Percentiles rank a stretch among this genome's conserved stretches.
These are phyloP conservation scores for Dyspetes luteomarginatus DNA, from an alignment of 2,888 invertebrate species.

Conservation along the genomic window DNA sequence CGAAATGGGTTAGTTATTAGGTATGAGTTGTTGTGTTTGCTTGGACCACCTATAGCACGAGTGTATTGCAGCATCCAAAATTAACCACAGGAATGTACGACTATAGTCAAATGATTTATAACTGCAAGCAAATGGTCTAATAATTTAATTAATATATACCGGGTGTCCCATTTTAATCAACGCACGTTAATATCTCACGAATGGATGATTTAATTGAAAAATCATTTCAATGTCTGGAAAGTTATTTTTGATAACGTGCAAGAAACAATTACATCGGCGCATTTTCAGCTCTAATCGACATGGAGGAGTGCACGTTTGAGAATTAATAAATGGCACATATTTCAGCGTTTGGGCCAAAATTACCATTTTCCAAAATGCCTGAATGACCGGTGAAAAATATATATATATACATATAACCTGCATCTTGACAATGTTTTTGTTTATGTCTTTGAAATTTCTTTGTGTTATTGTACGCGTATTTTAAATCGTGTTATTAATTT, in stretches of 20 bases:
- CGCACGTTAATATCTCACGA: too few relatives aligned
- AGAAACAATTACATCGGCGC: too few relatives aligned
- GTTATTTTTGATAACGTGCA: too few relatives aligned
- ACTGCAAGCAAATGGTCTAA: too few relatives aligned
- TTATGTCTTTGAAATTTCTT: slow-evolving; percentile 29
- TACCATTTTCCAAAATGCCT: background rate
- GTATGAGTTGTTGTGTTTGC: background rate
- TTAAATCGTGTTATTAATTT: slow-evolving; percentile 22
- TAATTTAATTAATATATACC: too few relatives aligned
- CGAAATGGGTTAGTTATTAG: background rate
- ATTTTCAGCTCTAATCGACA: too few relatives aligned
- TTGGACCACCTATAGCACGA: slow-evolving; percentile 15
- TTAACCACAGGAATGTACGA: background rate
- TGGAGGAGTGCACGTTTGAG: too few relatives aligned
- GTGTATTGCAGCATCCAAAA: background rate
- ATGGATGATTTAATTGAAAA: too few relatives aligned
- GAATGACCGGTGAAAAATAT: too few relatives aligned
- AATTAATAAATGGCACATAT: background rate
- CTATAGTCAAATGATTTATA: too few relatives aligned
- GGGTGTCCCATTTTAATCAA: too few relatives aligned
- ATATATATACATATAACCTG: slow-evolving; percentile 35
- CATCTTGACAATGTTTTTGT: slow-evolving; percentile 53
- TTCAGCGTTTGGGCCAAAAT: background rate
- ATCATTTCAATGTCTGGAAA: too few relatives aligned
- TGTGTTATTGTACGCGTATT: background rate